Conservation (phyloP, 2,888 invertebrate genomes). For the Hecatera dysodea region DNA sequence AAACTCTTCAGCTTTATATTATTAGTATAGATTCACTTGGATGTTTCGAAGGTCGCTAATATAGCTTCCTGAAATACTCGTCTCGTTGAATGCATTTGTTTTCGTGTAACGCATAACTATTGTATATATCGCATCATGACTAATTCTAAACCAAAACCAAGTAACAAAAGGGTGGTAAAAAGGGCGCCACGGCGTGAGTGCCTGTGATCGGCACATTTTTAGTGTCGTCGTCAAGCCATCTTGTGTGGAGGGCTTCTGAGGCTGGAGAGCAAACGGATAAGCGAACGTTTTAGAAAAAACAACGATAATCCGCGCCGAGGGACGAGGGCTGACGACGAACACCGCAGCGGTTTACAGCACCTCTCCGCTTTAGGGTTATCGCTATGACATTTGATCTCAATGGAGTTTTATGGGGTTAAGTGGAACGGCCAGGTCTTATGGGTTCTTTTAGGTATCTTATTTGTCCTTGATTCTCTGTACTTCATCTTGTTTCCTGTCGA, state of each 20-base stretch:
- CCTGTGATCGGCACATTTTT: conserved; percentile 49
- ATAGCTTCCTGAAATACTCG: neutral
- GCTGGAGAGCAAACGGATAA: conserved; percentile 46
- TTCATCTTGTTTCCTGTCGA: neutral
- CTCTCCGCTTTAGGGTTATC: conserved; percentile 38
- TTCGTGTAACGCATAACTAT: neutral
- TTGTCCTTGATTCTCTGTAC: neutral
- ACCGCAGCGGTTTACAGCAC: conserved; percentile 50
- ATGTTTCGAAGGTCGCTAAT: neutral
- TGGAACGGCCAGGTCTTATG: neutral
- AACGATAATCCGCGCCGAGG: conserved; percentile 27
- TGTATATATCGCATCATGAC: neutral
- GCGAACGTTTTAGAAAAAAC: conserved; percentile 53
- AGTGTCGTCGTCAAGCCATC: conserved; percentile 46
- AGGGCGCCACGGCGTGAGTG: conserved; percentile 12
- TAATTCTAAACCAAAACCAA: neutral
- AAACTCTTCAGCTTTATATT: neutral
- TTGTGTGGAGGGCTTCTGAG: conserved; percentile 45
- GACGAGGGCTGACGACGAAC: conserved; percentile 51
- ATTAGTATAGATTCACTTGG: neutral
- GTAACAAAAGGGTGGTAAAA: conserved; percentile 26
- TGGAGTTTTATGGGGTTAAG: neutral
- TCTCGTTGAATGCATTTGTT: neutral
- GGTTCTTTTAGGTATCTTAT: neutral
- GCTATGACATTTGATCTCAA: conserved; percentile 3